Evolutionary conservation across 2,113 vertebrate species (phyloP).

Genomic region (Salvator merianae): DNA sequence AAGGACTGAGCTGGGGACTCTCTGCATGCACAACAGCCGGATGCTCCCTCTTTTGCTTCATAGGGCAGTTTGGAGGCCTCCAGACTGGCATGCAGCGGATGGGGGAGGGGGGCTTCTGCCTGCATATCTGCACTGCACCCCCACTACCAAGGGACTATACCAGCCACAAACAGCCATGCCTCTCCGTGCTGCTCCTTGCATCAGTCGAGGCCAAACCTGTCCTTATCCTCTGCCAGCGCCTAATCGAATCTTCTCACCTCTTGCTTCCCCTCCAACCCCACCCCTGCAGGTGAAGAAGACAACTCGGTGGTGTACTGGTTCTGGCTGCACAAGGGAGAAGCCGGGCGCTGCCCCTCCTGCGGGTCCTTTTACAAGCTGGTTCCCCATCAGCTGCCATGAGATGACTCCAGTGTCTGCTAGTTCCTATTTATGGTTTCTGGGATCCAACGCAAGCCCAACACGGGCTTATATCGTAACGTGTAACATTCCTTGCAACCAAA

Average conservation of each 20-base stretch:
- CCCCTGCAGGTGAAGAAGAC: constrained; percentile 86
- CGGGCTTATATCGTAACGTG: background rate
- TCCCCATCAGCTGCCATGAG: constrained; percentile 71
- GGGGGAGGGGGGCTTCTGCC: too few species aligned
- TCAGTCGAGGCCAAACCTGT: background rate
- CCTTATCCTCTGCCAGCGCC: background rate
- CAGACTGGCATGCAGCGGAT: too few species aligned
- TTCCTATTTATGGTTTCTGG: background rate
- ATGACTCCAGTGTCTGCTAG: too few species aligned
- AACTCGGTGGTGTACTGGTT: constrained; percentile 87
- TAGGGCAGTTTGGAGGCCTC: too few species aligned
- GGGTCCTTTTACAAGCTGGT: constrained; percentile 88
- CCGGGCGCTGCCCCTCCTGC: constrained; percentile 87
- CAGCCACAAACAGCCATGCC: background rate
- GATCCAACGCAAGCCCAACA: background rate
- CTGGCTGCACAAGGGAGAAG: constrained; percentile 87
- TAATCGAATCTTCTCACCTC: background rate
- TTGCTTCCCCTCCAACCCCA: background rate
- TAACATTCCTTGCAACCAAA: background rate
- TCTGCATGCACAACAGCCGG: too few species aligned
- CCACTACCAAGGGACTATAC: too few species aligned
- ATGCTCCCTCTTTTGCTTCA: background rate
- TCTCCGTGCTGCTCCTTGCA: too few species aligned
- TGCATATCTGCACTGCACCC: too few species aligned
- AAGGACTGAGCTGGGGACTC: too few species aligned